Conservation (phyloP, 2,797 vertebrate genomes). For the Schizothorax lantsangensis region DNA sequence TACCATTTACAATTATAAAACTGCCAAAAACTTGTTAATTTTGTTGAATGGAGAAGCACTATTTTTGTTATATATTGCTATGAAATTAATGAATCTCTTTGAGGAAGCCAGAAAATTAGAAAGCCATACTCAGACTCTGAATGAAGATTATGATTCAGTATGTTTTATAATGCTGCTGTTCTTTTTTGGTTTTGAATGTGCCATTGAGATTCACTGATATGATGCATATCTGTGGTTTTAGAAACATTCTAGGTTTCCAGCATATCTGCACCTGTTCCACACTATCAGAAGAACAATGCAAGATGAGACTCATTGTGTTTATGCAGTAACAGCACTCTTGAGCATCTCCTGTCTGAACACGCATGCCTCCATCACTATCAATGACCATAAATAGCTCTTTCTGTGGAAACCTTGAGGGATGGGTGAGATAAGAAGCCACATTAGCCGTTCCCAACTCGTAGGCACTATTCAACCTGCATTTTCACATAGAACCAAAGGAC, state of each 20-base stretch:
- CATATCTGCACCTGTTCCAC: conserved; percentile 28
- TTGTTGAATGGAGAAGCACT: conserved; percentile 7
- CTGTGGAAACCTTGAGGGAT: conserved; percentile 60
- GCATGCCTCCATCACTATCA: conserved; percentile 56
- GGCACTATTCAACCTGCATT: conserved; percentile 27
- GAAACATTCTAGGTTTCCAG: conserved; percentile 33
- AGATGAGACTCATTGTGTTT: conserved; percentile 64
- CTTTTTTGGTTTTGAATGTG: not conserved
- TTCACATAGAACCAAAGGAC: conserved; percentile 33
- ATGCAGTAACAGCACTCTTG: conserved; percentile 58
- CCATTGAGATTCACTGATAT: not conserved
- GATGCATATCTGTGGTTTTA: conserved; percentile 9
- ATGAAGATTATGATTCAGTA: not conserved
- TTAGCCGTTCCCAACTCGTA: conserved; percentile 20
- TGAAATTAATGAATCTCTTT: conserved; percentile 29
- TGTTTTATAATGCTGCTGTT: not conserved
- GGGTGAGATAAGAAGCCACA: conserved; percentile 44
- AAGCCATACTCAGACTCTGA: not conserved
- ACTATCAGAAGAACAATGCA: conserved; percentile 57
- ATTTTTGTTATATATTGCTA: conserved; percentile 8
- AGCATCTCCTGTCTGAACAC: conserved; percentile 60
- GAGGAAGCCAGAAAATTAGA: not conserved
- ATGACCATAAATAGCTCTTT: conserved; percentile 63
- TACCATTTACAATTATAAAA: not conserved
- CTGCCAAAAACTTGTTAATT: not conserved